Percentiles rank a stretch among this genome's conserved stretches.
Conservation (phyloP, 1,140 invertebrate species). For the Heterodera carotae region DNA sequence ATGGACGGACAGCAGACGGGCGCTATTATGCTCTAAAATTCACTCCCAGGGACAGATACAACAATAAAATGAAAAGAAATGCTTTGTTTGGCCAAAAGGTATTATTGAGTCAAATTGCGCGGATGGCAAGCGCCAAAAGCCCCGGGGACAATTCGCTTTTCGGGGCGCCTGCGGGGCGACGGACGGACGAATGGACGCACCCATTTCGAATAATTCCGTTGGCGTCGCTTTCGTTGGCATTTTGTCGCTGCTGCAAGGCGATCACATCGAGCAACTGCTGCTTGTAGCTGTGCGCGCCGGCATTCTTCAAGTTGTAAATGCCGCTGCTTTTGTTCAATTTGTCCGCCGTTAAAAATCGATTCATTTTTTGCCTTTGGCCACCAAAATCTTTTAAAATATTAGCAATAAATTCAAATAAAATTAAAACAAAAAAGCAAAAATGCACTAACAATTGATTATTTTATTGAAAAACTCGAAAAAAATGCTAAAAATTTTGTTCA, state of each 20-base stretch:
- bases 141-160: no score
- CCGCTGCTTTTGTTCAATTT: conserved; percentile 23
- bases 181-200: neutral
- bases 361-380: conserved; percentile 22
- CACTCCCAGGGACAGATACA: neutral
- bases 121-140: no score
- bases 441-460: neutral
- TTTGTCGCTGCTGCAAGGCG: neutral
- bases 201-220: no score
- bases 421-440: neutral
- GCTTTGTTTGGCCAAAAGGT: no score
- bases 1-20: no score
- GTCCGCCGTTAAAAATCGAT: conserved; percentile 27
- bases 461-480: neutral
- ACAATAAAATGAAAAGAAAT: neutral
- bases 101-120: no score
- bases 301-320: conserved; percentile 1
- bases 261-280: conserved; percentile 1
- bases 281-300: neutral
- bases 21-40: neutral
- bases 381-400: neutral
- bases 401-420: neutral
- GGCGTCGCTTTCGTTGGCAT: no score
- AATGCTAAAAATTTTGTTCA: neutral
- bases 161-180: neutral